Conservation (phyloP, 2,888 invertebrate species). For the Lypha dubia region DNA sequence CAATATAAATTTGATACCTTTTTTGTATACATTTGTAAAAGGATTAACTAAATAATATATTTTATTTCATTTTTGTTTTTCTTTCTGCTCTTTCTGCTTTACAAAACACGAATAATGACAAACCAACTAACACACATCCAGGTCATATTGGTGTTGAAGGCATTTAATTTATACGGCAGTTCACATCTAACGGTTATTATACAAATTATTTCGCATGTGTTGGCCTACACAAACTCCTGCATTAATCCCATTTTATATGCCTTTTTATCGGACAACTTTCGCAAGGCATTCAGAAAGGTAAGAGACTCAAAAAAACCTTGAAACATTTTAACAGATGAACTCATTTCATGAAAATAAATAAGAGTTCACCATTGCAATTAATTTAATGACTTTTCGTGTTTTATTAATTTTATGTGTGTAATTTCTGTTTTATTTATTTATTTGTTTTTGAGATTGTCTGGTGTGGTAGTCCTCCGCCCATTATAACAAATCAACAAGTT, state of each 20-base stretch:
- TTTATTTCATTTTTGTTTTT: constrained; percentile 10
- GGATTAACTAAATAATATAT: neutral
- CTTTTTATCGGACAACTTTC: constrained; percentile 96
- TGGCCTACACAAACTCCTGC: constrained; percentile 97
- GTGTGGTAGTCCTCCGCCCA: constrained; percentile 82
- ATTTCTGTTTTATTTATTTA: neutral
- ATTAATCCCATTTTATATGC: constrained; percentile 97
- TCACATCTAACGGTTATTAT: constrained; percentile 88
- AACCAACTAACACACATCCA: constrained; percentile 79
- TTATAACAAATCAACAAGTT: constrained; percentile 82
- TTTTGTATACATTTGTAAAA: neutral
- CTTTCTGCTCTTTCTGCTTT: neutral
- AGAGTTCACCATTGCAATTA: constrained; percentile 27
- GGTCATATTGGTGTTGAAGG: constrained; percentile 91
- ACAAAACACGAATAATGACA: neutral
- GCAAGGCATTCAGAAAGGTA: constrained; percentile 92
- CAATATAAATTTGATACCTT: neutral
- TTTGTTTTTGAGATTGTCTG: constrained; percentile 80
- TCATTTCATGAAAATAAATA: too few relatives aligned
- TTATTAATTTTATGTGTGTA: constrained; percentile 20
- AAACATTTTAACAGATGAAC: neutral
- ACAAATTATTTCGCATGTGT: constrained; percentile 90
- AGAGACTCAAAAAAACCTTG: constrained; percentile 50
- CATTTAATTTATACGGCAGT: constrained; percentile 88
- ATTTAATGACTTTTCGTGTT: constrained; percentile 39